A percentile compares a stretch with the other conserved stretches of the same genome.
Conservation (phyloP, 2,888 invertebrate genomes). For the Amphipoea oculea region DNA sequence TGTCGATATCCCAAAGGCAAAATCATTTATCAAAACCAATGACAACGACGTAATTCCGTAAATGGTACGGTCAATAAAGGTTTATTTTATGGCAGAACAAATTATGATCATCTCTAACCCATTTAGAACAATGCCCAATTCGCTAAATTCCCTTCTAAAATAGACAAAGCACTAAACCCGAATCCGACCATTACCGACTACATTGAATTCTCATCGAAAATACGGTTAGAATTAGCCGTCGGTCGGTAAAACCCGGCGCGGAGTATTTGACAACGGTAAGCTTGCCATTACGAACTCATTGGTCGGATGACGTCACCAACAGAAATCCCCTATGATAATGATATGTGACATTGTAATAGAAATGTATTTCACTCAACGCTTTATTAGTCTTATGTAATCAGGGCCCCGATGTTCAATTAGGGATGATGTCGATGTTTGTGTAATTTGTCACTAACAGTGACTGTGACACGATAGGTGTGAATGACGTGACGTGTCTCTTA, state of each 20-base stretch:
- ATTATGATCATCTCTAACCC: conserved; percentile 39
- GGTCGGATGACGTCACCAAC: conserved; percentile 56
- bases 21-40: conserved; percentile 24
- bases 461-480: conserved; percentile 31
- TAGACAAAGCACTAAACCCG: conserved; percentile 54
- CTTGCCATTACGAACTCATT: conserved; percentile 42
- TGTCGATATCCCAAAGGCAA: neutral
- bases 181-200: conserved; percentile 53
- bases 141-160: conserved; percentile 38
- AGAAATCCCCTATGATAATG: conserved; percentile 59
- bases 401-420: conserved; percentile 32
- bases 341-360: conserved; percentile 50
- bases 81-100: conserved; percentile 22
- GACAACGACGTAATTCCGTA: neutral
- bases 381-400: conserved; percentile 29
- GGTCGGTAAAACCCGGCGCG: conserved; percentile 39
- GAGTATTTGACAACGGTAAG: conserved; percentile 55
- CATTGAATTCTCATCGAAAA: conserved; percentile 61
- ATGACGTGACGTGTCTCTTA: conserved; percentile 34
- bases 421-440: conserved; percentile 41
- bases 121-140: conserved; percentile 44
- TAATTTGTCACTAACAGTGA: conserved; percentile 46
- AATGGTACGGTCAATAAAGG: conserved; percentile 18
- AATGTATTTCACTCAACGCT: conserved; percentile 46
- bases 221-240: conserved; percentile 57